Evolutionary conservation across 1,140 invertebrate genomes (phyloP), one percentile per base, ranked within the genome.

Genomic region (Cydia amplana): DNA sequence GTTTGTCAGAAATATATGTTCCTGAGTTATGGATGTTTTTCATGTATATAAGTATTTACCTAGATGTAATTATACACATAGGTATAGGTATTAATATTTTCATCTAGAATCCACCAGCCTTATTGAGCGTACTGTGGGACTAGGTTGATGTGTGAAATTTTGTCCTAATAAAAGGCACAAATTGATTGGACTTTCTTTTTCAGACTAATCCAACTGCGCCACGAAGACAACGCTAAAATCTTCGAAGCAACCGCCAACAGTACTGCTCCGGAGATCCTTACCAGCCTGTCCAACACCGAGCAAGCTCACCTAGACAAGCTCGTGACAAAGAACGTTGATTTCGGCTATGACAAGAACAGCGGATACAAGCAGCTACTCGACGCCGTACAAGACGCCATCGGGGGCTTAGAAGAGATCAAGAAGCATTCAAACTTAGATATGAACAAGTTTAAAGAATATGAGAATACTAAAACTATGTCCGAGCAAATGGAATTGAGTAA

Each of bases 261-360:
- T 0, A 79, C 88, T 7, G 76, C 84, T 0, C 70, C 83, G 36
- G 75, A 82, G 0, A 51, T 84, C 6, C 73, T 91, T 0, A 74
- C 78, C 16, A 74, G 88, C 18, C 74, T 93, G 0, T 55, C 77
- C 0, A 20, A 60, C 2, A 82, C 84, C 2, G 90, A 89, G 78
- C 80, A 91, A 74, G 36, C 78, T 0, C 85, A 77, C 23, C 74
- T 92, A 1, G 86, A 93, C 65, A 86, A 82, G 73, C 75, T 93
- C 1, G 81, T 90, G 60, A 84, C 85, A 0, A 89, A 86, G 74
- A 93, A 93, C 70, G 82, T 93, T 0, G 89, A 92, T 46, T 87
- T 92, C 75, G 92, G 91, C 2, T 91, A 88, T 70, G 79, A 87
- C 14, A 81, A 86, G 28, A 78, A 86, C 6, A 85, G 78, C 0